Percentiles rank a stretch among this genome's conserved stretches.
Conservation (phyloP, 2,888 invertebrate genomes). For the Leucophora obtusa region DNA sequence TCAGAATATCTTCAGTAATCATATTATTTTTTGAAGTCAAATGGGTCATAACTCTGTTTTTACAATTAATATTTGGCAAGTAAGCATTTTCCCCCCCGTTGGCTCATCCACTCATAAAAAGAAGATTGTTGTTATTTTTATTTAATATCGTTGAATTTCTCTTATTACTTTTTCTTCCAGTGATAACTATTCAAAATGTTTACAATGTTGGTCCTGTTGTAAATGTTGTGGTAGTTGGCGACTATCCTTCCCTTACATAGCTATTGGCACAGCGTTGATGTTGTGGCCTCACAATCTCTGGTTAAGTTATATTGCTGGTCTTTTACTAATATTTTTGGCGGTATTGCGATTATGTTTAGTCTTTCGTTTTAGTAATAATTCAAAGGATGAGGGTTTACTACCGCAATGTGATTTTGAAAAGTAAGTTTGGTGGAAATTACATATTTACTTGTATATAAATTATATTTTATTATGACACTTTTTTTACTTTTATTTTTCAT, state of each 20-base stretch:
- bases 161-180: constrained; percentile 66
- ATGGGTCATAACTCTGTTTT: constrained; percentile 83
- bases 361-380: constrained; percentile 70
- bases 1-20: constrained; percentile 81
- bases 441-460: constrained; percentile 31
- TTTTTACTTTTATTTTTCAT: constrained; percentile 45
- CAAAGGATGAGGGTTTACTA: constrained; percentile 76
- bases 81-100: constrained; percentile 67
- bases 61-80: constrained; percentile 79
- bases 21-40: constrained; percentile 83
- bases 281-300: constrained; percentile 79
- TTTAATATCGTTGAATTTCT: not conserved
- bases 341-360: constrained; percentile 77
- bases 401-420: constrained; percentile 78
- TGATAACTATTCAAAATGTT: constrained; percentile 72
- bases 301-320: constrained; percentile 80
- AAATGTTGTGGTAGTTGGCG: constrained; percentile 75
- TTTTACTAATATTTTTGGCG: constrained; percentile 78
- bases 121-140: not conserved
- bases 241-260: constrained; percentile 74
- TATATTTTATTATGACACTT: constrained; percentile 36
- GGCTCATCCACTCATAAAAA: not conserved
- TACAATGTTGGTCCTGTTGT: constrained; percentile 73
- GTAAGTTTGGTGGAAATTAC: constrained; percentile 65
- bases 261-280: constrained; percentile 74